These are phyloP conservation scores for Mystacides longicornis DNA, from an alignment of 2,888 invertebrate genomes.

Conservation along the genomic window DNA sequence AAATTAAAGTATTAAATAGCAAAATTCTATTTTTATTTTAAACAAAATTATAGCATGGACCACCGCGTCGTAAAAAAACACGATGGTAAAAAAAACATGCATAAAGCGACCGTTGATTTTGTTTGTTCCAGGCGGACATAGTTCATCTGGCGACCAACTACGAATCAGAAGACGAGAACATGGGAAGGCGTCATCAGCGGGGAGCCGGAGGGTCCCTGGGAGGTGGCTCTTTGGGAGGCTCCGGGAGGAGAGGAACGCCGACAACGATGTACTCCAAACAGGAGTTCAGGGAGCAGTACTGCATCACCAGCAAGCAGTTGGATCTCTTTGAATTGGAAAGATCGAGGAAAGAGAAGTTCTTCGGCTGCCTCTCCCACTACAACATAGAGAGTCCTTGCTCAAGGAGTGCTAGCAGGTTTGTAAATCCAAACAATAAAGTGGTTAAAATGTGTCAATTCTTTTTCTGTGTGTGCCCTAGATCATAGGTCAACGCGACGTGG, in stretches of 20 bases:
- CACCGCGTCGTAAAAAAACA: too few species aligned
- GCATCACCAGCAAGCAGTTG: constrained; percentile 84
- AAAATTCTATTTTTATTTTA: too few species aligned
- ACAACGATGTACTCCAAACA: constrained; percentile 73
- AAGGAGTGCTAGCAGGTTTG: constrained; percentile 49
- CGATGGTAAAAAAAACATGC: too few species aligned
- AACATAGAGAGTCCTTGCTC: constrained; percentile 64
- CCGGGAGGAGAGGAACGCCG: constrained; percentile 46
- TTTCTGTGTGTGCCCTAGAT: too few species aligned
- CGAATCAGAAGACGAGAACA: constrained; percentile 77
- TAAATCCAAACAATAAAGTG: background rate
- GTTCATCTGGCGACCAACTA: constrained; percentile 64
- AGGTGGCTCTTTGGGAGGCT: constrained; percentile 3
- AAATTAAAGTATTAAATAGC: too few species aligned
- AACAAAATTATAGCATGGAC: too few species aligned
- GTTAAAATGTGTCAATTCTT: too few species aligned
- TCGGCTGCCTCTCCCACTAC: constrained; percentile 75
- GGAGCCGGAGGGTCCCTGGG: constrained; percentile 30
- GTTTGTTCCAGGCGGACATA: constrained; percentile 54
- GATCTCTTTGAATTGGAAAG: constrained; percentile 66
- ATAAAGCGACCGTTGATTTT: background rate
- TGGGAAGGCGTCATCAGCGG: constrained; percentile 58
- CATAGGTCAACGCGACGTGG: too few species aligned
- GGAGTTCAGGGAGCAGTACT: constrained; percentile 90
- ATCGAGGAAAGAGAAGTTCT: constrained; percentile 60